phyloP scores from a whole-genome alignment of 2,113 vertebrate genomes.

The Pteruthius melanotis region DNA sequence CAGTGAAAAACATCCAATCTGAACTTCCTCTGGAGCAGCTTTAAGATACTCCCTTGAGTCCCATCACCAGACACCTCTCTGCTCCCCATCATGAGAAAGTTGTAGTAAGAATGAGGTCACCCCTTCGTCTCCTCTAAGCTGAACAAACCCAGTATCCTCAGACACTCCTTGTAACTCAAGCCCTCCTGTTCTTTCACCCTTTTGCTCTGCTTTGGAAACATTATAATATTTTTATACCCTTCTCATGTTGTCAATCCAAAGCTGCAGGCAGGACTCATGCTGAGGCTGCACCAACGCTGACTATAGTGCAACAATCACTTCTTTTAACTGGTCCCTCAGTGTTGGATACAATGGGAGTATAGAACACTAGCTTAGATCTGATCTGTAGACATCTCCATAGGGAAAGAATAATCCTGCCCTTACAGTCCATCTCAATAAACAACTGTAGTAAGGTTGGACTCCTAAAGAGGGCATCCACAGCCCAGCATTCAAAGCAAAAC shows the following conservation, averaged over 20 bases:
- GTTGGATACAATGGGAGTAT: background rate
- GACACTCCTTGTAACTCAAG: rapidly evolving
- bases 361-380: background rate
- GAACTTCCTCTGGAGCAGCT: background rate
- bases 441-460: background rate
- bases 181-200: background rate
- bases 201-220: background rate
- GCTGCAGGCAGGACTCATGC: background rate
- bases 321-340: rapidly evolving
- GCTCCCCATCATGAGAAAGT: background rate
- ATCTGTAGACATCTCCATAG: background rate
- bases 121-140: background rate
- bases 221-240: background rate
- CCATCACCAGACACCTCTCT: background rate
- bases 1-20: background rate
- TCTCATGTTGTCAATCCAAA: background rate
- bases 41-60: background rate
- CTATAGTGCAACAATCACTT: background rate
- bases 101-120: background rate
- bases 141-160: background rate
- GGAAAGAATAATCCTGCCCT: background rate
- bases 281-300: background rate
- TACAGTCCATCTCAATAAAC: background rate
- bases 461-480: constrained; percentile 1
- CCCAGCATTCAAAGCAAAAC: background rate